A percentile compares a stretch with the other conserved stretches of the same genome.
These are phyloP conservation scores for Hermatobates lingyangjiaoensis DNA, from an alignment of 1,140 invertebrate genomes.

Conservation along the genomic window DNA sequence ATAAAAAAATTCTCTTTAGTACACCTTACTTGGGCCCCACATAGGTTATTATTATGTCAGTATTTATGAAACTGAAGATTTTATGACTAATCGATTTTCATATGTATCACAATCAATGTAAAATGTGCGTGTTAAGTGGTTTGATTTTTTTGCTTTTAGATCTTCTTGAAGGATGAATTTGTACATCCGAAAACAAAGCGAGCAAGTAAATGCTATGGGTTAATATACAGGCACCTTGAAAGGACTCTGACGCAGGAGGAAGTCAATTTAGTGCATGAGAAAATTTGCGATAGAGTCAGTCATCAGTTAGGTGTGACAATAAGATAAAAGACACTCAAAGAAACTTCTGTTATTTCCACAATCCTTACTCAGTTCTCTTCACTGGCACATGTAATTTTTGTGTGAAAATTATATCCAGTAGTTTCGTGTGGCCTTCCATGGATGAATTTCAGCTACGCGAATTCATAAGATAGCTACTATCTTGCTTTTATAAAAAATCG, in stretches of 20 bases:
- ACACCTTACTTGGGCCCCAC: background rate
- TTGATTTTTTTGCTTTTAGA: conserved; percentile 22
- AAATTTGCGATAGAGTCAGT: conserved; percentile 43
- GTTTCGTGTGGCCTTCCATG: no score
- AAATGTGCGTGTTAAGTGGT: background rate
- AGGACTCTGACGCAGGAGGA: conserved; percentile 69
- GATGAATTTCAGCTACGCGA: no score
- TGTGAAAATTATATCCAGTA: no score
- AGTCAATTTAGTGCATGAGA: conserved; percentile 66
- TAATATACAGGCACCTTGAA: conserved; percentile 87
- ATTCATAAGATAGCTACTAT: no score
- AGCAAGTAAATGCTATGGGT: conserved; percentile 77
- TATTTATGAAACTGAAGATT: background rate
- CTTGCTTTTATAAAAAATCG: no score
- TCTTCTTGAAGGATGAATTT: conserved; percentile 78
- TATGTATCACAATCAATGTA: background rate
- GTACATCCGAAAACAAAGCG: conserved; percentile 64
- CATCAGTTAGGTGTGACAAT: conserved; percentile 40
- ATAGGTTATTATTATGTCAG: background rate
- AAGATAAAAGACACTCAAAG: no score
- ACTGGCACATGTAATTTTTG: no score
- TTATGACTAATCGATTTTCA: background rate
- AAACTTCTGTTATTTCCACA: no score
- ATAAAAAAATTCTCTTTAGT: background rate
- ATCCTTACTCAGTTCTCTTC: no score